A percentile compares a stretch with the other conserved stretches of the same genome.
Evolutionary conservation across 35 echinoderm and acorn worm genomes (phyloP).

Genomic region (Lytechinus pictus): DNA sequence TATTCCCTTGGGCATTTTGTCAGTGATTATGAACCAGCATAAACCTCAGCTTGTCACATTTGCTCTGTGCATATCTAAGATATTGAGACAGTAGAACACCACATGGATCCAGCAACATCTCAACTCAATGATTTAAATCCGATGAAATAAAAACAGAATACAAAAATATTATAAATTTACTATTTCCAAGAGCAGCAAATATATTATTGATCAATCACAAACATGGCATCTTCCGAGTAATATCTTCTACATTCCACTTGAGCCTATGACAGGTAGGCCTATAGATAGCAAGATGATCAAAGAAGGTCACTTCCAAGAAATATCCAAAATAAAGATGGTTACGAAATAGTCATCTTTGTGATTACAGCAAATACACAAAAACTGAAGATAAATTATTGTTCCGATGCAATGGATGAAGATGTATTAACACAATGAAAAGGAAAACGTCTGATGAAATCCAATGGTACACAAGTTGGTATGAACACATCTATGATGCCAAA

Average conservation of each 20-base stretch:
- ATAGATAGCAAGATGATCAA: neutral
- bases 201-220: neutral
- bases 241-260: neutral
- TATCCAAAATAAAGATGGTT: neutral
- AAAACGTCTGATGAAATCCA: neutral
- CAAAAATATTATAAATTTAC: neutral
- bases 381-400: neutral
- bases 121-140: neutral
- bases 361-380: neutral
- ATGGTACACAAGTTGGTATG: neutral
- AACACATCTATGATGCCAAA: neutral
- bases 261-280: neutral
- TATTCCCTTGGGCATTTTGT: neutral
- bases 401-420: neutral
- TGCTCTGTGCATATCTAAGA: neutral
- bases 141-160: neutral
- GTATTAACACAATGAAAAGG: no score
- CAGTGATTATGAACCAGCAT: neutral
- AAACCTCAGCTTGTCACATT: neutral
- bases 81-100: neutral
- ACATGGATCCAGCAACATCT: neutral
- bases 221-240: neutral
- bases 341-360: neutral
- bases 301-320: neutral
- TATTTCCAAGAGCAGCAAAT: neutral